Conservation (phyloP, 2,113 vertebrate genomes). For the Trogon melanurus region DNA sequence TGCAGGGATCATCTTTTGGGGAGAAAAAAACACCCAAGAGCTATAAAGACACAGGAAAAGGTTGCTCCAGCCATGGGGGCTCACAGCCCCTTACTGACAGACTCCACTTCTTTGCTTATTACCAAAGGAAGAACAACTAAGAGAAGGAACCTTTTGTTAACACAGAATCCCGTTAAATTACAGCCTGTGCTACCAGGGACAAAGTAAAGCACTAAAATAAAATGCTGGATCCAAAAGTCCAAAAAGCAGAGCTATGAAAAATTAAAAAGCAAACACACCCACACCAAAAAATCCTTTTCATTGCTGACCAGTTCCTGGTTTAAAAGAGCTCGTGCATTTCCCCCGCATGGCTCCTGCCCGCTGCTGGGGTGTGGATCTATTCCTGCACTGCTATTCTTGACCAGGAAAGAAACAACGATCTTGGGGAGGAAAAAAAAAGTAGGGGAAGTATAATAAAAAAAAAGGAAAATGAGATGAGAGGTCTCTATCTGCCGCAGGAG, state of each 20-base stretch:
- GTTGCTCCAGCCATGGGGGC: fast-evolving
- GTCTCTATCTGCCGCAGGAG: neutral
- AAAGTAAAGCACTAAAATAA: neutral
- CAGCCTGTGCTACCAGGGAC: neutral
- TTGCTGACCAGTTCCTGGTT: neutral
- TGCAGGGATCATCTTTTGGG: neutral
- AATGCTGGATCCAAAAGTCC: neutral
- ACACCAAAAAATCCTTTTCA: neutral
- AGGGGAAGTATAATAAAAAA: too few species aligned
- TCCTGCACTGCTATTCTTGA: neutral
- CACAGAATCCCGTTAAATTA: constrained; percentile 10
- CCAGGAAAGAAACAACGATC: fast-evolving
- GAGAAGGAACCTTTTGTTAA: constrained; percentile 14
- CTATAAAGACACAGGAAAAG: neutral
- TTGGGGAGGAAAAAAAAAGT: neutral
- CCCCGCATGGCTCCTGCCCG: neutral
- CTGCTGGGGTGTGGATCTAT: neutral
- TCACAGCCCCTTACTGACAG: neutral
- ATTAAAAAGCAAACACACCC: neutral
- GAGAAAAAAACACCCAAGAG: fast-evolving
- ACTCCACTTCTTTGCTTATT: constrained; percentile 1
- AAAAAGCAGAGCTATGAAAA: neutral
- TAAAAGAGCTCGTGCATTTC: neutral
- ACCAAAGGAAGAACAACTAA: neutral
- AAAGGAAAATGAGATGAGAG: neutral